Evolutionary conservation across 2,113 vertebrate genomes (phyloP).

Genomic region (Mormoops blainvillei): DNA sequence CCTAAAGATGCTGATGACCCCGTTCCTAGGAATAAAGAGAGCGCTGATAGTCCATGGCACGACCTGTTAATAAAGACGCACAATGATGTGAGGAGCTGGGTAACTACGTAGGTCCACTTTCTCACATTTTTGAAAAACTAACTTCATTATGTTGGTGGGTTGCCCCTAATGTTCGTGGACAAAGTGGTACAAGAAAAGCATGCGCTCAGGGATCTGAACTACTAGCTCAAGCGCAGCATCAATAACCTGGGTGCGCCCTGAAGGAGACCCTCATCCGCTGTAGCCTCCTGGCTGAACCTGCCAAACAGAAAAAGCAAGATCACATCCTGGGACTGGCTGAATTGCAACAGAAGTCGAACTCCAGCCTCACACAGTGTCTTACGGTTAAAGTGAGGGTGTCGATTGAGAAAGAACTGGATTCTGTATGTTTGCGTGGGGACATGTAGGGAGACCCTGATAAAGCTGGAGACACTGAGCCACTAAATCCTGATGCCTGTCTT

Average conservation of each 20-base stretch:
- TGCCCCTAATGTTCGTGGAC: not conserved
- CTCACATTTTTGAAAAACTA: not conserved
- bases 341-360: not conserved
- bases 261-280: not conserved
- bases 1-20: not conserved
- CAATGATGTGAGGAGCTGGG: not conserved
- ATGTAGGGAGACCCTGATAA: not conserved
- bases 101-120: not conserved
- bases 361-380: not conserved
- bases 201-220: too few species aligned
- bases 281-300: not conserved
- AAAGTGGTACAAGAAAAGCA: not conserved
- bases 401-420: not conserved
- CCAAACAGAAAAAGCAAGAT: not conserved
- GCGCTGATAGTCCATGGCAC: not conserved
- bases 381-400: not conserved
- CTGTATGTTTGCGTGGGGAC: not conserved
- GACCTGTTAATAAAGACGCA: not conserved
- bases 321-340: not conserved
- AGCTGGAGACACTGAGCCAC: not conserved
- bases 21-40: not conserved
- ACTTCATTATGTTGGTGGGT: not conserved
- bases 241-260: not conserved
- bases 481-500: not conserved
- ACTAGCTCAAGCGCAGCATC: not conserved